phyloP scores from a whole-genome alignment of 2,888 invertebrate genomes.

The Heliconius ethilla region DNA sequence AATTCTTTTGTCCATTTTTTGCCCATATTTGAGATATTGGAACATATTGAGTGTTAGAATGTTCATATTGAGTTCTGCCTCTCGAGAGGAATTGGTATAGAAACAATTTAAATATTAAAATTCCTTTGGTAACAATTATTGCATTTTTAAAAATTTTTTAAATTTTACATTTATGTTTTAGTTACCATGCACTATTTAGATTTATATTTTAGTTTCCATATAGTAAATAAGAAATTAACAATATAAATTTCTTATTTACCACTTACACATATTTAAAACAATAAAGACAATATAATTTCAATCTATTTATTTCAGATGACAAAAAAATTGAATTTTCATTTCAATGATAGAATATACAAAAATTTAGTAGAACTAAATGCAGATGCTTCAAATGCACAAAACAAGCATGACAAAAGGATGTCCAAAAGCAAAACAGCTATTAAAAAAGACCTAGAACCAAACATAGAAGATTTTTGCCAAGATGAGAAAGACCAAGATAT shows the following conservation, averaged over 20 bases:
- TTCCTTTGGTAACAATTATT: too few relatives aligned
- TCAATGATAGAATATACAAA: constrained; percentile 73
- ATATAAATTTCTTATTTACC: too few relatives aligned
- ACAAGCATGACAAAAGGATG: constrained; percentile 53
- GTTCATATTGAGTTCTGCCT: too few relatives aligned
- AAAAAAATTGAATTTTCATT: constrained; percentile 73
- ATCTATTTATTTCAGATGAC: constrained; percentile 67
- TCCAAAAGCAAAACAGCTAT: constrained; percentile 46
- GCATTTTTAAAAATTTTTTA: too few relatives aligned
- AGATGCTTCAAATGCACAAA: constrained; percentile 57
- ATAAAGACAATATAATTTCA: background rate
- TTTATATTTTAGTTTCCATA: too few relatives aligned
- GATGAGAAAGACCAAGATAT: constrained; percentile 63
- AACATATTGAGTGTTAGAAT: too few relatives aligned
- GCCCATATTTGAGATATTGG: too few relatives aligned
- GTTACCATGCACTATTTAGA: background rate
- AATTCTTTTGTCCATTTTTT: too few relatives aligned
- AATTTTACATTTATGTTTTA: background rate
- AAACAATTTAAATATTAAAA: too few relatives aligned
- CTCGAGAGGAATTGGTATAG: too few relatives aligned
- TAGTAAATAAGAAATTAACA: too few relatives aligned
- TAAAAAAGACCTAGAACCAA: constrained; percentile 73
- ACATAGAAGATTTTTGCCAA: constrained; percentile 74
- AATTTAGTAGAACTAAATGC: constrained; percentile 75
- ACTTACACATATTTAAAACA: background rate